Conservation (phyloP, 2,888 invertebrate species). For the Antitype chi region DNA sequence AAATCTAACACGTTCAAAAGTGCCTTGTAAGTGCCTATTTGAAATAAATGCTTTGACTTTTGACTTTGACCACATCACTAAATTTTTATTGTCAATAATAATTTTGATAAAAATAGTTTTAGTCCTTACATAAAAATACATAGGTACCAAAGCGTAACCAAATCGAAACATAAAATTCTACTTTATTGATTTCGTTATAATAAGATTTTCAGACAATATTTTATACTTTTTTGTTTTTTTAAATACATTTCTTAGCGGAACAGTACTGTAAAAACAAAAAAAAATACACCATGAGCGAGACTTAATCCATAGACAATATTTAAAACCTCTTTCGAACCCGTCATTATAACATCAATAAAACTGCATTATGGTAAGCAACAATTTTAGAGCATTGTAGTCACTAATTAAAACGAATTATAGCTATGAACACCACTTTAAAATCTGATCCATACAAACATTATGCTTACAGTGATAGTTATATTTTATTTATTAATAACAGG, state of each 20-base stretch:
- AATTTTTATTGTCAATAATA: slow-evolving; percentile 17
- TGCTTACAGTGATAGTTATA: slow-evolving; percentile 37
- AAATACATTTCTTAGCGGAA: not conserved
- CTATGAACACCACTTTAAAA: slow-evolving; percentile 29
- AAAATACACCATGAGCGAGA: not conserved
- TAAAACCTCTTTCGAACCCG: not conserved
- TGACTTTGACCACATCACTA: too few relatives aligned
- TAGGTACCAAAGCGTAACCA: not conserved
- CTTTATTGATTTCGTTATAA: not conserved
- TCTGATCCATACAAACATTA: slow-evolving; percentile 21
- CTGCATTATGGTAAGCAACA: slow-evolving; percentile 18
- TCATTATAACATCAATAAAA: slow-evolving; percentile 24
- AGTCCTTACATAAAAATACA: slow-evolving; percentile 14
- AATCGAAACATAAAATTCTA: slow-evolving; percentile 8
- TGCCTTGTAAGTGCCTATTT: too few relatives aligned
- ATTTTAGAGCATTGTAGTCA: slow-evolving; percentile 37
- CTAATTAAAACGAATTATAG: slow-evolving; percentile 8
- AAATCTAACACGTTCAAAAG: too few relatives aligned
- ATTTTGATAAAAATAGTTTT: not conserved
- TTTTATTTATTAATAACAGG: not conserved
- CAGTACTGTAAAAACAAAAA: not conserved
- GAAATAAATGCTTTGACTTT: too few relatives aligned
- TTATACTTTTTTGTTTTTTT: not conserved
- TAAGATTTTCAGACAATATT: slow-evolving; percentile 20
- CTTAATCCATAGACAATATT: slow-evolving; percentile 21